Base-by-base conservation (phyloP, 2,113 vertebrate genomes). In the Tyrannus savana region DNA sequence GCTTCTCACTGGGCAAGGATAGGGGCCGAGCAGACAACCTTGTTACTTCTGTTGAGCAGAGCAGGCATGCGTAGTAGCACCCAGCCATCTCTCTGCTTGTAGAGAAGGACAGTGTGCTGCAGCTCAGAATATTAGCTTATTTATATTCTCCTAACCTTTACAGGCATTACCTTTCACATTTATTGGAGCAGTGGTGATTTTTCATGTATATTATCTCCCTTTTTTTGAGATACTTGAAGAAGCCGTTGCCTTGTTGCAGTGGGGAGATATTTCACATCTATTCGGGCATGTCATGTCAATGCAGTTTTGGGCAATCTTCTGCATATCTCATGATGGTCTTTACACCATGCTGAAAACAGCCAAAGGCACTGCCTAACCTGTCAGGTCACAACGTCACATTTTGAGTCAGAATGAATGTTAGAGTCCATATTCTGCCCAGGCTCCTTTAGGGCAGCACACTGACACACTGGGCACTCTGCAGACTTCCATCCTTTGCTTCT, bases 11-110 rank as follows among this genome's bases (percentile, higher is more conserved):
- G 0, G 14, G n/a, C 44, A 71, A 50, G 31, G 31, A 23, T 1
- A 1, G 27, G 28, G n/a, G 10, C 35, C 31, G 64, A 66, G 75
- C 37, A 71, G 71, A 44, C 7, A 72, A 15, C 10, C 41, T 27
- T 3, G 15, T 22, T 67, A 35, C 41, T 27, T 28, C 55, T 58
- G 37, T 16, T 0, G n/a, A 79, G 62, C 66, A 63, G 62, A 42
- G 19, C 0, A 0, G 39, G 27, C 42, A 53, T 0, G 0, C 44
- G 16, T 30, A 84, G 69, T 37, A 52, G 41, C 64, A 60, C 24
- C 14, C 0, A 0, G 16, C 44, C 4, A 0, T 14, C 39, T 58
- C 31, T 42, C 41, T 76, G 27, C 25, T 79, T 63, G 47, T 33
- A 71, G 42, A 58, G 33, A 74, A 82, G 31, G 35, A 35, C 31